A percentile compares a stretch with the other conserved stretches of the same genome.
These are phyloP conservation scores for Remorina albescens DNA, from an alignment of 2,797 vertebrate species.

Conservation along the genomic window DNA sequence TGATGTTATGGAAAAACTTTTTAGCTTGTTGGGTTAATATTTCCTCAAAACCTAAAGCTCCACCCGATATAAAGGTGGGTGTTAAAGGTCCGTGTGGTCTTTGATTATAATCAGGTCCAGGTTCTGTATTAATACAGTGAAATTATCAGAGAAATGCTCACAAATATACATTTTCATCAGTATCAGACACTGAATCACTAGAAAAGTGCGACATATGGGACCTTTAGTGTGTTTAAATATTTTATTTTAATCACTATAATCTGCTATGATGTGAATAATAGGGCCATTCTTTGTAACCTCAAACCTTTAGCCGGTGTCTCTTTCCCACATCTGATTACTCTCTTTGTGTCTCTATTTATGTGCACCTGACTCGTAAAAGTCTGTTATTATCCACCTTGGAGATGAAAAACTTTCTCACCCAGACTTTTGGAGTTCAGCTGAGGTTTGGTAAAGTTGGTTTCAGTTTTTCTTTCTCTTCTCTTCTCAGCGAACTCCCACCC, in stretches of 20 bases:
- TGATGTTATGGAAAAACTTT: too few relatives aligned
- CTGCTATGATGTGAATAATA: neutral
- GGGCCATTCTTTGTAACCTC: too few relatives aligned
- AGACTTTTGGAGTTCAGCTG: too few relatives aligned
- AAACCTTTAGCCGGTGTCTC: neutral
- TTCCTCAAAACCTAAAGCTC: neutral
- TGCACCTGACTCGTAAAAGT: neutral
- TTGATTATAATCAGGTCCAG: too few relatives aligned
- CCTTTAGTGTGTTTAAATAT: neutral
- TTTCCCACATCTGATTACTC: neutral
- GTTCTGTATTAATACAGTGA: too few relatives aligned
- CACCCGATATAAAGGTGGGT: too few relatives aligned
- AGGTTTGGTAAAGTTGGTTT: neutral
- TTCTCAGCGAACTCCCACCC: slow-evolving; percentile 80
- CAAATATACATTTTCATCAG: too few relatives aligned
- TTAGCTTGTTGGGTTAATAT: neutral
- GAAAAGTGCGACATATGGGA: too few relatives aligned
- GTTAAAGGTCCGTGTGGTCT: too few relatives aligned
- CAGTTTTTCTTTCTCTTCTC: neutral
- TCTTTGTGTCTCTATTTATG: neutral
- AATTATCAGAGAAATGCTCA: too few relatives aligned
- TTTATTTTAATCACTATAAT: slow-evolving; percentile 8
- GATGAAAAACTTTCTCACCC: too few relatives aligned
- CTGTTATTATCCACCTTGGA: neutral
- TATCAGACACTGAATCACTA: too few relatives aligned